Conservation (phyloP, 1,140 invertebrate species). For the Apolygus lucorum region DNA sequence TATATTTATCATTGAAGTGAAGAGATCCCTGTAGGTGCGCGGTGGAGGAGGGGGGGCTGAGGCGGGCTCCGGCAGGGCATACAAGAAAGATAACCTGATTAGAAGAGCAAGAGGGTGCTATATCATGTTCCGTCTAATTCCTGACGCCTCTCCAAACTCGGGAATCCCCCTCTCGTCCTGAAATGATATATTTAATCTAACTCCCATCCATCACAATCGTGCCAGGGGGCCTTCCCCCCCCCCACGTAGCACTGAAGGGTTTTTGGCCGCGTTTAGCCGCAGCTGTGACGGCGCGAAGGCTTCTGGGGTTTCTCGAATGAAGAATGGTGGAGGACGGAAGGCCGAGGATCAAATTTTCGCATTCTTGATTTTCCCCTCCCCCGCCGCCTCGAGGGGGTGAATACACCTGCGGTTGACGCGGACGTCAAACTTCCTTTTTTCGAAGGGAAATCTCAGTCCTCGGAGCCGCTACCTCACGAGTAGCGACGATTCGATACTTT, state of each 20-base stretch:
- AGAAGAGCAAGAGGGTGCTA: conserved; percentile 10
- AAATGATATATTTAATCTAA: conserved; percentile 16
- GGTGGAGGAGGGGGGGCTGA: neutral
- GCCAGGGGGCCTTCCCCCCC: neutral
- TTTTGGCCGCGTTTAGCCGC: neutral
- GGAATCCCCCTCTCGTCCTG: neutral
- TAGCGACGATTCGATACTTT: no score
- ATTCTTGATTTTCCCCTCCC: neutral
- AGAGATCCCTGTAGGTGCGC: neutral
- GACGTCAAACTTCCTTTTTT: neutral
- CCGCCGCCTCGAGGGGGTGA: neutral
- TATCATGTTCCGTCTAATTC: conserved; percentile 11
- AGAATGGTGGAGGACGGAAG: conserved; percentile 8
- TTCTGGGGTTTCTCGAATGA: no score
- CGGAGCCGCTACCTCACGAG: no score
- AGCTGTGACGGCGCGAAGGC: neutral
- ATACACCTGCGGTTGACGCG: neutral
- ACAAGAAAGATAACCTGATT: conserved; percentile 16
- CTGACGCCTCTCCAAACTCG: neutral
- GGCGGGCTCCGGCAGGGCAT: neutral
- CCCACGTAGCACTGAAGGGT: no score
- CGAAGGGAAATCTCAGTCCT: no score
- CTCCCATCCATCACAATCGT: conserved; percentile 15
- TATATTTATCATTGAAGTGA: no score
- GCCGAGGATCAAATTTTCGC: neutral